These are phyloP conservation scores for Varecia variegata DNA, from an alignment of 2,797 vertebrate species.

Conservation along the genomic window DNA sequence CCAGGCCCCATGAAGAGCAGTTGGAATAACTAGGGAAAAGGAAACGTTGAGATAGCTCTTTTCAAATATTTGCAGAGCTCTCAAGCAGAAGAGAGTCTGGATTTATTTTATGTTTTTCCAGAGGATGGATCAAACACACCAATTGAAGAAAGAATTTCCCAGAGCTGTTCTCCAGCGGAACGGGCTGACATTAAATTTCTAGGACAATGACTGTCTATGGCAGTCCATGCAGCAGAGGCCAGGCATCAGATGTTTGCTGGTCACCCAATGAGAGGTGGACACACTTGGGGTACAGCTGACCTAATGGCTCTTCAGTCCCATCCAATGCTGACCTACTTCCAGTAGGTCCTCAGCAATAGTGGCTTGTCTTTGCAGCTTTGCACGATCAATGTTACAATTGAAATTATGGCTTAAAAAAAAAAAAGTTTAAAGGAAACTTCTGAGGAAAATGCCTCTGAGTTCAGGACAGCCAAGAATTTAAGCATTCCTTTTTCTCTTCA, in stretches of 20 bases:
- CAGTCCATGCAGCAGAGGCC: background rate
- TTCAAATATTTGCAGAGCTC: background rate
- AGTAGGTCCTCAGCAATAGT: background rate
- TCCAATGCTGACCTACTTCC: background rate
- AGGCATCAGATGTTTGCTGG: too few species aligned
- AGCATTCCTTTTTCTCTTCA: background rate
- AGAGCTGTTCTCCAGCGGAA: background rate
- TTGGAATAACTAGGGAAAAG: background rate
- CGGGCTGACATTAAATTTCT: background rate
- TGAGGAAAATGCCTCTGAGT: background rate
- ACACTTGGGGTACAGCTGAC: background rate
- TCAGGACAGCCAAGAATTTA: background rate
- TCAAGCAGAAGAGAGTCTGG: background rate
- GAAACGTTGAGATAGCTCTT: background rate
- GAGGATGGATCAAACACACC: background rate
- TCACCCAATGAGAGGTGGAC: background rate
- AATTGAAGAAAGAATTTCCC: background rate
- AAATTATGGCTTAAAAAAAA: background rate
- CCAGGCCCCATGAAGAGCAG: background rate
- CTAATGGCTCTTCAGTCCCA: background rate
- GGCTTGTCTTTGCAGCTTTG: background rate
- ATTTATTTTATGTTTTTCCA: constrained; percentile 20
- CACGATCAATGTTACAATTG: background rate
- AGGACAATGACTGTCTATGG: rapidly evolving
- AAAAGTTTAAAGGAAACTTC: background rate